Percentiles rank a stretch among this genome's conserved stretches.
These are phyloP conservation scores for Phortica variegata DNA, from an alignment of 1,140 invertebrate species.

Conservation along the genomic window DNA sequence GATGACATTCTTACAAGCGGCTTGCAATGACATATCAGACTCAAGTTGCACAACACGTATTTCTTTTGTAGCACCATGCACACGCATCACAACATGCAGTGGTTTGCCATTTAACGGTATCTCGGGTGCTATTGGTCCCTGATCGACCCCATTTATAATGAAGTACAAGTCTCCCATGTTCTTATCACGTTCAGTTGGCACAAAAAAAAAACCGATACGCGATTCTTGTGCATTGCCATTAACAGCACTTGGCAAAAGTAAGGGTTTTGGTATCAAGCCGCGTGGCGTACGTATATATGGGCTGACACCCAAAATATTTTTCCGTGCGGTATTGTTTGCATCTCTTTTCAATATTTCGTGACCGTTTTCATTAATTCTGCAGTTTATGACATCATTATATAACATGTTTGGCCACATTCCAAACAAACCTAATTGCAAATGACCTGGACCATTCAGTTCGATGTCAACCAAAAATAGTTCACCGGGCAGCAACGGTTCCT, in stretches of 20 bases:
- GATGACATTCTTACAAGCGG: conserved; percentile 85
- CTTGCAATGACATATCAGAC: conserved; percentile 84
- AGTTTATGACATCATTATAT: conserved; percentile 43
- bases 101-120: conserved; percentile 83
- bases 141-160: conserved; percentile 92
- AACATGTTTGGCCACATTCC: conserved; percentile 74
- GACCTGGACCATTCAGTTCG: conserved; percentile 92
- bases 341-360: conserved; percentile 20
- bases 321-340: conserved; percentile 20
- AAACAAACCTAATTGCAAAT: conserved; percentile 88
- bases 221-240: conserved; percentile 67
- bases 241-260: conserved; percentile 44
- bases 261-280: conserved; percentile 68
- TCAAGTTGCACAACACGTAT: conserved; percentile 90
- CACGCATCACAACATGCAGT: conserved; percentile 88
- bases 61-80: conserved; percentile 96
- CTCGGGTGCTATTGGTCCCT: conserved; percentile 75
- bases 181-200: conserved; percentile 68
- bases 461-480: conserved; percentile 96
- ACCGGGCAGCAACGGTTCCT: conserved; percentile 80
- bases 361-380: no score
- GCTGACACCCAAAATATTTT: conserved; percentile 62
- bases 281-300: conserved; percentile 73
- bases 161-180: conserved; percentile 90
- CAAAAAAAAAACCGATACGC: conserved; percentile 91